Percentiles rank a stretch among this genome's conserved stretches.
Evolutionary conservation across 2,888 invertebrate species (phyloP).

Genomic region (Amiota minor): DNA sequence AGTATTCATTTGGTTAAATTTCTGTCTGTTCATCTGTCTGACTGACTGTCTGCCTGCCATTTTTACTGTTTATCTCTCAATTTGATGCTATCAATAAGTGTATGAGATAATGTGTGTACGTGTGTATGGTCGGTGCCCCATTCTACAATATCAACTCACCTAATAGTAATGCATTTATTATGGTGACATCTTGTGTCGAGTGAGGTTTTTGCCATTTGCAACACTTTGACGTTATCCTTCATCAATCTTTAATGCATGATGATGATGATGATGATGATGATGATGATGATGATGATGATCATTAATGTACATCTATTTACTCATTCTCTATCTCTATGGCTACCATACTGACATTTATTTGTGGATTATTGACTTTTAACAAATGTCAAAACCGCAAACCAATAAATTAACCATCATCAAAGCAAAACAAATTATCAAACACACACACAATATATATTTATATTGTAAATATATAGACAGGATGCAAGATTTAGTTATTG

Average conservation of each 20-base stretch:
- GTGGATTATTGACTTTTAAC: slow-evolving; percentile 7
- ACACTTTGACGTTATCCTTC: too few relatives aligned
- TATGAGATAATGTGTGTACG: too few relatives aligned
- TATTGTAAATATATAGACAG: too few relatives aligned
- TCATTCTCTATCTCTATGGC: background rate
- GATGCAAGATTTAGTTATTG: too few relatives aligned
- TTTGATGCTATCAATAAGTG: too few relatives aligned
- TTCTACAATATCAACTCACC: too few relatives aligned
- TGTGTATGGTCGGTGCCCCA: too few relatives aligned
- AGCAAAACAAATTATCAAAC: background rate
- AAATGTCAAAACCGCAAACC: slow-evolving; percentile 19
- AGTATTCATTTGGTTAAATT: slow-evolving; percentile 31
- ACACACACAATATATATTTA: too few relatives aligned
- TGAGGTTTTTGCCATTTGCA: too few relatives aligned
- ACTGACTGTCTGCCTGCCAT: slow-evolving; percentile 3
- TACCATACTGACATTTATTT: background rate
- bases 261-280: too few relatives aligned
- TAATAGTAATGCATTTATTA: slow-evolving; percentile 5
- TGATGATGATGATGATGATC: too few relatives aligned
- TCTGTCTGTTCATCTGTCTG: slow-evolving; percentile 23
- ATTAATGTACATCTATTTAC: background rate
- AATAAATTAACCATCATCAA: background rate
- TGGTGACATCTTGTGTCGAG: background rate
- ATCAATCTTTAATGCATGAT: too few relatives aligned
- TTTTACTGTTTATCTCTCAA: slow-evolving; percentile 7